These are phyloP conservation scores for Platypus cylindrus DNA, from an alignment of 2,888 invertebrate genomes.

Conservation along the genomic window DNA sequence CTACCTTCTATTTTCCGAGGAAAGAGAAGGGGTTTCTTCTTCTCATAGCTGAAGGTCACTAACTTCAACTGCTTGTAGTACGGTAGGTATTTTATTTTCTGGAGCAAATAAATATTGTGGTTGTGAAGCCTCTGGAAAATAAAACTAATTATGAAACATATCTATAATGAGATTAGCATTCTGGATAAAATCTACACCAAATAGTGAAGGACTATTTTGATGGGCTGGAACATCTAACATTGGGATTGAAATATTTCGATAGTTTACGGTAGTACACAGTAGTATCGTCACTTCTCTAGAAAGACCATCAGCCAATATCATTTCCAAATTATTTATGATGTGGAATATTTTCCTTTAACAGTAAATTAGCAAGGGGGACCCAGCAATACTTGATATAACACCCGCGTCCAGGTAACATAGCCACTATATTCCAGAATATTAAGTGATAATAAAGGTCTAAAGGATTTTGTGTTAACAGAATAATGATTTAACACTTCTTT, in stretches of 20 bases:
- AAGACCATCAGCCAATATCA: slow-evolving; percentile 5
- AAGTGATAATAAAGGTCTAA: slow-evolving; percentile 4
- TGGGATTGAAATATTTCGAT: not conserved
- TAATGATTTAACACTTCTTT: no score
- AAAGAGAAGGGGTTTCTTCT: not conserved
- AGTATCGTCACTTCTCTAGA: slow-evolving; percentile 1
- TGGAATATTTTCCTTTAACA: no score
- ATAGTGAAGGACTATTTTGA: slow-evolving; percentile 3
- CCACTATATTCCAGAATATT: slow-evolving; percentile 3
- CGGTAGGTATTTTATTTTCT: not conserved
- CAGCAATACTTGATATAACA: slow-evolving; percentile 3
- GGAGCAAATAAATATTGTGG: not conserved
- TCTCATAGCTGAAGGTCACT: not conserved
- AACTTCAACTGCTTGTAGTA: not conserved
- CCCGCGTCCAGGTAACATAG: slow-evolving; percentile 3
- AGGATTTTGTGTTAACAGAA: not conserved
- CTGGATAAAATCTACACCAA: slow-evolving; percentile 4
- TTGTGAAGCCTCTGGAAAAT: slow-evolving; percentile 1
- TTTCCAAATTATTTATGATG: no score
- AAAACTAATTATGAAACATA: slow-evolving; percentile 2
- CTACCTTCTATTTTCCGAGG: not conserved
- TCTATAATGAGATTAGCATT: slow-evolving; percentile 3
- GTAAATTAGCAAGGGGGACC: no score
- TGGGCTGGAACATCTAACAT: slow-evolving; percentile 5
- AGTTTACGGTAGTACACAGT: slow-evolving; percentile 3